Evolutionary conservation across 2,888 invertebrate species (phyloP), one percentile per base, ranked within the genome.

Genomic region (Diploptera punctata): DNA sequence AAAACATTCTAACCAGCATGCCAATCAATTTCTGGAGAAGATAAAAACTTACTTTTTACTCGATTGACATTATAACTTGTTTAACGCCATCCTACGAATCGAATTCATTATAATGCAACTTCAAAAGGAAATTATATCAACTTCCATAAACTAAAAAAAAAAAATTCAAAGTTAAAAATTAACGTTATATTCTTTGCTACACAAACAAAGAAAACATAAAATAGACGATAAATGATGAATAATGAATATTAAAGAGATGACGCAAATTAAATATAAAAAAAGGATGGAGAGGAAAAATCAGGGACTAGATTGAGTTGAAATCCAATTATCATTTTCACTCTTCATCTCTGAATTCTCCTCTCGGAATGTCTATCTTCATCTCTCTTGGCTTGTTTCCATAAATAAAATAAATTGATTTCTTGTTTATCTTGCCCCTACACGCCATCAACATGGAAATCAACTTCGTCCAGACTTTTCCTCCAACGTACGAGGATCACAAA

Each of bases 371-470:
- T 29, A 29, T 16, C 21, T 16, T 24, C 7, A 47, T 29, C n/a
- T 29, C n/a, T 19, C n/a, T n/a, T n/a, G n/a, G 21, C 29, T 57
- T 29, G 16, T 57, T 57, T 29, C 29, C 57, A 57, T 29, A 57
- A 57, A 57, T 57, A 52, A 24, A 13, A 52, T 52, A 57, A 57
- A 57, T 29, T 57, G 57, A 57, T 29, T 57, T 29, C 57, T 57
- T 57, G 57, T 57, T 57, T 57, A 57, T 57, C 29, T 29, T 29
- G 13, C 18, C n/a, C 18, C 26, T n/a, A n/a, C 57, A n/a, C 31
- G 26, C 26, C 57, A 29, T 57, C 57, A 57, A 57, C 57, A 57
- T 57, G 26, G 57, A 57, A 57, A 57, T 57, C n/a, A 29, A 57
- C 24, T 57, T 52, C 29, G n/a, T 29, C 24, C 24, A 33, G 33